Base-by-base conservation (phyloP, 2,113 vertebrate genomes). In the Anguilla rostrata region DNA sequence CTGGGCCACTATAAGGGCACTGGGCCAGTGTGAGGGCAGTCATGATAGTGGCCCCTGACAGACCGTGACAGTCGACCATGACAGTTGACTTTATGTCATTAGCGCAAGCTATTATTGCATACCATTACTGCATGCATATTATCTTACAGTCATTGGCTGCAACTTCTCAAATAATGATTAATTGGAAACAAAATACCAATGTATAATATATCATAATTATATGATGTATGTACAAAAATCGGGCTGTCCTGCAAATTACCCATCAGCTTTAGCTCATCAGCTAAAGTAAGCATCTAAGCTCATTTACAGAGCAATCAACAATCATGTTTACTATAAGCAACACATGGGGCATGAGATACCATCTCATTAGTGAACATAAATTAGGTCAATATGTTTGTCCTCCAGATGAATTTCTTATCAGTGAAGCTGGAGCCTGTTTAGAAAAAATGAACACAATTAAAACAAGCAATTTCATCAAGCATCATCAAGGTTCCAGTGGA, bases 311-410 rank as follows among this genome's bases (percentile, higher is more conserved):
- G 92, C 92, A 91, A 94, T 95, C 93, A 94, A 91, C 91, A 86
- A 78, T 90, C 93, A 91, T 86, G 57, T 95, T 95, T 95, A 94
- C 92, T 91, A 92, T 90, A 90, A 94, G 90, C 91, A 93, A 92
- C 92, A 93, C 93, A 95, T 91, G 93, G 92, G 92, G 93, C 92
- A 93, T 92, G 92, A 94, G 93, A 96, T 95, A 95, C 92, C 91
- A 9, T 46, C 83, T 92, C 87, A 95, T 95, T 93, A 95, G 93
- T 91, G 95, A 95, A 96, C 94, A 93, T 91, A 93, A 94, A 95
- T 95, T 87, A 46, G 29, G 86, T 87, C 94, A 95, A 94, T 94
- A 94, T 93, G 93, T 92, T 91, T 90, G 92, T 92, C 93, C 92
- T 88, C 18, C 84, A 5, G 90, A 93, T 90, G 93, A 90, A 93